Conservation (phyloP, 2,113 vertebrate species). For the Chaetorhynchus papuensis region DNA sequence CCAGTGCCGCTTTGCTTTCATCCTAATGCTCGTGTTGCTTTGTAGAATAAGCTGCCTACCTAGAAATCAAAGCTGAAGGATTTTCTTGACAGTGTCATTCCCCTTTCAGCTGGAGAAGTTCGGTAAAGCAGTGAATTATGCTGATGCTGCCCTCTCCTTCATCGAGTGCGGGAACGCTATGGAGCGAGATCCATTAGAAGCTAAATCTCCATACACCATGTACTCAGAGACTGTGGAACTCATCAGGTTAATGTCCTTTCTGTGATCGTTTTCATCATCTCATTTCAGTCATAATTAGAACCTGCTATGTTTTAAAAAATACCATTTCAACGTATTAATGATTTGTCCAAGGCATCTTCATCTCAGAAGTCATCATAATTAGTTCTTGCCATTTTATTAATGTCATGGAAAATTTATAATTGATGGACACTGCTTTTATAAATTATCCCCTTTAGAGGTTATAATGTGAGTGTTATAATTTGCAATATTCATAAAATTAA, state of each 20-base stretch:
- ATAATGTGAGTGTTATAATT: constrained; percentile 75
- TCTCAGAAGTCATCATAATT: constrained; percentile 78
- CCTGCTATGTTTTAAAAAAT: constrained; percentile 71
- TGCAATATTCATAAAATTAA: constrained; percentile 78
- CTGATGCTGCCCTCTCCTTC: constrained; percentile 95
- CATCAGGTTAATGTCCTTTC: constrained; percentile 86
- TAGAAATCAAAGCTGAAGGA: not conserved
- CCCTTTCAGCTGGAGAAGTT: constrained; percentile 92
- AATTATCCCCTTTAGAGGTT: constrained; percentile 75
- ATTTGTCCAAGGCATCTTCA: constrained; percentile 74
- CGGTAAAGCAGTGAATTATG: constrained; percentile 96
- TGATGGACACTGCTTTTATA: constrained; percentile 78
- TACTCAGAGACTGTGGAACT: constrained; percentile 98
- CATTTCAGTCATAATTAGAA: constrained; percentile 73
- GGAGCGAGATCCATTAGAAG: constrained; percentile 95
- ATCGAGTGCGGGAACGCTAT: constrained; percentile 97
- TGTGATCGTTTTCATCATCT: constrained; percentile 69
- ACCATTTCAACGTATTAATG: constrained; percentile 71
- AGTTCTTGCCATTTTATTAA: constrained; percentile 81
- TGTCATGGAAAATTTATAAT: constrained; percentile 78
- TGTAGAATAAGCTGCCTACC: not conserved
- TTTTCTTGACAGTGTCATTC: constrained; percentile 26
- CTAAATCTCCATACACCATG: constrained; percentile 98
- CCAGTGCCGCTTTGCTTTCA: not conserved
- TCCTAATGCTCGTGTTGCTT: not conserved